Conservation (phyloP, 2,888 invertebrate genomes). For the Drosophila cognata region DNA sequence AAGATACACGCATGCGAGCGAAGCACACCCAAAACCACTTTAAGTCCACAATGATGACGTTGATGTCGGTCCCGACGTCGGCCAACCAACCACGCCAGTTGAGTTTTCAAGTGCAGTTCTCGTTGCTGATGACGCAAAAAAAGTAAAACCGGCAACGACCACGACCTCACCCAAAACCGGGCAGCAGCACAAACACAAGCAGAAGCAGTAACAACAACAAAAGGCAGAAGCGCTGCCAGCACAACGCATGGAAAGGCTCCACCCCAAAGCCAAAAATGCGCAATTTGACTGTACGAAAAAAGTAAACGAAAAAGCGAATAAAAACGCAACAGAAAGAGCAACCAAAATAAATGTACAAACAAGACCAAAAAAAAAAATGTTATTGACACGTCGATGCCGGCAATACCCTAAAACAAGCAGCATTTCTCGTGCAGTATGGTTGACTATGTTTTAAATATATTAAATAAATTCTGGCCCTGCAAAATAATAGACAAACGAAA, state of each 20-base stretch:
- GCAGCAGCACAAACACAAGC: conserved; percentile 36
- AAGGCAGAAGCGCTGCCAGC: conserved; percentile 58
- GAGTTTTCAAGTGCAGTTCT: conserved; percentile 79
- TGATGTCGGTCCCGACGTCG: conserved; percentile 64
- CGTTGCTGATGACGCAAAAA: conserved; percentile 70
- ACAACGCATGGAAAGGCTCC: conserved; percentile 71
- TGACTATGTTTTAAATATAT: neutral
- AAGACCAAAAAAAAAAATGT: conserved; percentile 1
- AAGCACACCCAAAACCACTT: conserved; percentile 78
- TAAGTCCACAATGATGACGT: conserved; percentile 80
- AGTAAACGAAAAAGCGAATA: conserved; percentile 64
- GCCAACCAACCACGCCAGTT: conserved; percentile 71
- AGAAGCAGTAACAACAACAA: conserved; percentile 49
- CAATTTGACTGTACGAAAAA: conserved; percentile 76
- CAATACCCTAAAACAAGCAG: conserved; percentile 40
- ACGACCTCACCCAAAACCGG: conserved; percentile 76
- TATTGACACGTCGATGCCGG: conserved; percentile 47
- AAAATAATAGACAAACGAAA: neutral
- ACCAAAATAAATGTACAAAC: conserved; percentile 71
- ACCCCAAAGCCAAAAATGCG: conserved; percentile 80
- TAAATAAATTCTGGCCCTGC: neutral
- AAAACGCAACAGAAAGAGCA: conserved; percentile 73
- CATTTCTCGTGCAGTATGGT: neutral
- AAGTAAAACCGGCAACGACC: conserved; percentile 71
- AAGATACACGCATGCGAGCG: conserved; percentile 56